These are phyloP conservation scores for Scomberomorus guttatus DNA, from an alignment of 2,797 vertebrate species.

Conservation along the genomic window DNA sequence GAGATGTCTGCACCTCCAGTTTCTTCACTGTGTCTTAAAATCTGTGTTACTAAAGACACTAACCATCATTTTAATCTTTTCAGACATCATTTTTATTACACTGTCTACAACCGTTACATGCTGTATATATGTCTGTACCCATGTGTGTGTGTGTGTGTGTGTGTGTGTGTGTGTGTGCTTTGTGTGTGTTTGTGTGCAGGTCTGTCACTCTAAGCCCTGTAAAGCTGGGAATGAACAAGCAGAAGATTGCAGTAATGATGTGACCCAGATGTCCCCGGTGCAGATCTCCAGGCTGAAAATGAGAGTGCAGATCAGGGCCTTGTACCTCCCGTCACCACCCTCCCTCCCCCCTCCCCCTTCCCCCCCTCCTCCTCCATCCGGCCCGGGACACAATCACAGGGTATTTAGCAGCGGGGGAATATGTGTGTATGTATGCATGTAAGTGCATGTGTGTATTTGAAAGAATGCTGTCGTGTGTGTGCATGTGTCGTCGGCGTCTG, in stretches of 20 bases:
- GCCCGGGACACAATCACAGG: constrained; percentile 73
- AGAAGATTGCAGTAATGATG: constrained; percentile 83
- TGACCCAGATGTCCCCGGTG: constrained; percentile 84
- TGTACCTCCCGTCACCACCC: constrained; percentile 18
- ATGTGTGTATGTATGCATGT: constrained; percentile 27
- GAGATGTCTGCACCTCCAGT: neutral
- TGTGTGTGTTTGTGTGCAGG: constrained; percentile 39
- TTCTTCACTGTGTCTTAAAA: constrained; percentile 13
- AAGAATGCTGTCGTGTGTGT: constrained; percentile 28
- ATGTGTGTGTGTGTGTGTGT: constrained; percentile 20
- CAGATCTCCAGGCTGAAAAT: constrained; percentile 84
- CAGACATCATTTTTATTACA: constrained; percentile 58
- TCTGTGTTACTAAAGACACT: constrained; percentile 7
- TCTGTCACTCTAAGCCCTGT: constrained; percentile 69
- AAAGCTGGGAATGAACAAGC: constrained; percentile 85
- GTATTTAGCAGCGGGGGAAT: constrained; percentile 60
- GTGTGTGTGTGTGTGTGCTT: constrained; percentile 32
- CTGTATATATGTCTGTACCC: constrained; percentile 19
- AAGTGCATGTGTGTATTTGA: constrained; percentile 33
- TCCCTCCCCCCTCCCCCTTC: neutral
- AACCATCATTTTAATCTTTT: constrained; percentile 18
- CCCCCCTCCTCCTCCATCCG: constrained; percentile 26
- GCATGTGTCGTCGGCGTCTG: constrained; percentile 23
- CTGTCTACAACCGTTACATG: constrained; percentile 48
- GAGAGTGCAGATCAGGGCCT: constrained; percentile 81